Evolutionary conservation across 2,113 vertebrate species (phyloP).

Genomic region (Otis tarda): DNA sequence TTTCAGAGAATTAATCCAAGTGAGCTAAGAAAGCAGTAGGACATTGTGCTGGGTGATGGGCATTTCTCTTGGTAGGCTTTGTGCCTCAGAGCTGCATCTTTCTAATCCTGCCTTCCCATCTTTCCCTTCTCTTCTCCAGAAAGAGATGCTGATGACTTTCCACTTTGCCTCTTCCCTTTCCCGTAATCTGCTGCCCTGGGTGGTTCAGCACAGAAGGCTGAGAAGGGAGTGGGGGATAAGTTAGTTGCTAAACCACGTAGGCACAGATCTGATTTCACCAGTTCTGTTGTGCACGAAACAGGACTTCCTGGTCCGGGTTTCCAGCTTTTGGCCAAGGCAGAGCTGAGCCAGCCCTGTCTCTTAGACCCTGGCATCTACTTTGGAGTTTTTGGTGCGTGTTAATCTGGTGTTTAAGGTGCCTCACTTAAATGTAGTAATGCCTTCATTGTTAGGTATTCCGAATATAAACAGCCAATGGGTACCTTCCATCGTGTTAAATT

Average conservation of each 20-base stretch:
- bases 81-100: not conserved
- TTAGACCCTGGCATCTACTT: not conserved
- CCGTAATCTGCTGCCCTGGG: not conserved
- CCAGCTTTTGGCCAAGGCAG: not conserved
- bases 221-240: not conserved
- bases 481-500: not conserved
- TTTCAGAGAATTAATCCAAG: slow-evolving; percentile 49
- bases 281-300: rapidly evolving
- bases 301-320: not conserved
- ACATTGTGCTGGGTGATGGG: not conserved
- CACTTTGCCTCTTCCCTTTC: not conserved
- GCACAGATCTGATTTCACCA: not conserved
- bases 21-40: slow-evolving; percentile 31
- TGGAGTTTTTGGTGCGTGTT: not conserved
- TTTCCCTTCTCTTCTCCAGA: not conserved
- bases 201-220: not conserved
- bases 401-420: not conserved
- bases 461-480: not conserved
- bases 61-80: slow-evolving; percentile 5
- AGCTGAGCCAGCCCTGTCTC: not conserved
- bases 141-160: not conserved
- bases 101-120: not conserved
- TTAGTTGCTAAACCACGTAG: not conserved
- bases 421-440: not conserved
- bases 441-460: rapidly evolving